Conservation (phyloP, 2,888 invertebrate genomes). For the Nephrotoma guestfalica region DNA sequence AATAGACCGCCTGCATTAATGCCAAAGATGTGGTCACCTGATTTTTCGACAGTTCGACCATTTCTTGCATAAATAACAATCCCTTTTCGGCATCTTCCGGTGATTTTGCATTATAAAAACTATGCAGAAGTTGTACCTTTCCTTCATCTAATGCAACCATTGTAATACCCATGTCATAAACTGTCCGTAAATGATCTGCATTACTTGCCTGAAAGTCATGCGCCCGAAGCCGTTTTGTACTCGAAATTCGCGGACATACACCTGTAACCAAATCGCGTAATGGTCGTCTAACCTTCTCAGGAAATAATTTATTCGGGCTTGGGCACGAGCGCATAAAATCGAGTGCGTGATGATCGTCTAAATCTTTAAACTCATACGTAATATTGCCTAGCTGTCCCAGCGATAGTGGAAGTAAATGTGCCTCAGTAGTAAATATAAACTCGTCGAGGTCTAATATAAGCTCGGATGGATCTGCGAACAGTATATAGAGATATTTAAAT, state of each 20-base stretch:
- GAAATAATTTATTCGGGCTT: slow-evolving; percentile 67
- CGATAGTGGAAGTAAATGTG: slow-evolving; percentile 83
- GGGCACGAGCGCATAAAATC: slow-evolving; percentile 60
- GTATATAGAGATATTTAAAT: slow-evolving; percentile 88
- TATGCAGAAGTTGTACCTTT: slow-evolving; percentile 80
- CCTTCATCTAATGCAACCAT: slow-evolving; percentile 81
- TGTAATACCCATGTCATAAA: slow-evolving; percentile 90
- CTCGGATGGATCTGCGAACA: slow-evolving; percentile 82
- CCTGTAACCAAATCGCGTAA: slow-evolving; percentile 74
- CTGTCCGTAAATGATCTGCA: slow-evolving; percentile 70
- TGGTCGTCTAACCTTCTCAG: slow-evolving; percentile 70
- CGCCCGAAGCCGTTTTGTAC: slow-evolving; percentile 47
- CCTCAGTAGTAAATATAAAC: slow-evolving; percentile 86
- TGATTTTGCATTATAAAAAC: slow-evolving; percentile 70
- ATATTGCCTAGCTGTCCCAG: slow-evolving; percentile 50
- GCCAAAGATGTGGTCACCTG: slow-evolving; percentile 34
- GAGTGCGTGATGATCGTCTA: slow-evolving; percentile 37
- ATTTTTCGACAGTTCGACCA: slow-evolving; percentile 76
- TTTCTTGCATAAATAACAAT: slow-evolving; percentile 90
- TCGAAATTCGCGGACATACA: slow-evolving; percentile 50
- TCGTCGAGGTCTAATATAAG: slow-evolving; percentile 68
- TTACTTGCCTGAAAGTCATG: slow-evolving; percentile 69
- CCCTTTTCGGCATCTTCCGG: slow-evolving; percentile 84
- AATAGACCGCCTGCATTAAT: slow-evolving; percentile 33
- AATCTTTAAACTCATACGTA: slow-evolving; percentile 32